These are phyloP conservation scores for Emberiza fucata DNA, from an alignment of 2,113 vertebrate genomes.

Conservation along the genomic window DNA sequence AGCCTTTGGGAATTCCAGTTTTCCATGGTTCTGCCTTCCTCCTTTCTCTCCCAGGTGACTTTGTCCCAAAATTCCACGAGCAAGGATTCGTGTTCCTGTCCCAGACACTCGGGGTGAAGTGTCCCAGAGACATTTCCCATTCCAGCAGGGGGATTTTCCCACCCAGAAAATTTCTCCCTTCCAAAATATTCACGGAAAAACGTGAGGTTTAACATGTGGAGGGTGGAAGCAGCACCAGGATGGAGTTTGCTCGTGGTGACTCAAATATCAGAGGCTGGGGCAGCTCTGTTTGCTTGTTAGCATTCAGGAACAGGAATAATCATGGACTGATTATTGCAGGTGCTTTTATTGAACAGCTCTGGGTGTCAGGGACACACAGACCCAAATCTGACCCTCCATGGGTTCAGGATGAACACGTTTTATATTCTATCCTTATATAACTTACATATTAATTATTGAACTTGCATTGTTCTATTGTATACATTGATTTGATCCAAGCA, in stretches of 20 bases:
- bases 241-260: neutral
- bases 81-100: neutral
- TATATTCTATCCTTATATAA: no score
- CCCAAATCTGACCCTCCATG: no score
- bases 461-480: no score
- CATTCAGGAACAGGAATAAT: no score
- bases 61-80: neutral
- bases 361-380: no score
- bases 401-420: no score
- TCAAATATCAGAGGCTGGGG: neutral
- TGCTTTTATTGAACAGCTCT: no score
- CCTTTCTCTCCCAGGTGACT: neutral
- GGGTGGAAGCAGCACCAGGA: neutral
- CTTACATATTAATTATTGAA: no score
- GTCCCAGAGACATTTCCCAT: accelerated
- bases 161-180: neutral
- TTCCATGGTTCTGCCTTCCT: neutral
- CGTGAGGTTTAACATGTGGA: accelerated
- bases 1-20: neutral
- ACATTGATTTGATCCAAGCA: no score
- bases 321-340: no score
- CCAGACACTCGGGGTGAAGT: accelerated
- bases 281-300: neutral
- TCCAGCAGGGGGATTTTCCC: neutral
- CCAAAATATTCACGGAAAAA: accelerated